These are phyloP conservation scores for Trachelipus rathkii DNA, from an alignment of 1,140 invertebrate genomes.

Conservation along the genomic window DNA sequence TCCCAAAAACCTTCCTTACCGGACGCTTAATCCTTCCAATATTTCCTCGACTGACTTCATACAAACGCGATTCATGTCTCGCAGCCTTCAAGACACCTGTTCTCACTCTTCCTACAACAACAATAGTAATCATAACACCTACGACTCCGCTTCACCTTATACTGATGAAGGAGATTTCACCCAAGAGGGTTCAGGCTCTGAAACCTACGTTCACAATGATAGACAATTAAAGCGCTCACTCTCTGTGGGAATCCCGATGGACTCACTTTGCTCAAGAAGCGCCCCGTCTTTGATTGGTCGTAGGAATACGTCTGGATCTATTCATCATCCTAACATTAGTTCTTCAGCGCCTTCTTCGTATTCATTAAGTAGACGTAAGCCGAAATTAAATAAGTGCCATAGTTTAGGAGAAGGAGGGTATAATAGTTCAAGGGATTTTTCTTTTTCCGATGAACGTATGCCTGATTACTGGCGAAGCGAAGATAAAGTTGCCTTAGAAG, in stretches of 20 bases:
- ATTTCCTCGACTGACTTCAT: constrained; percentile 5
- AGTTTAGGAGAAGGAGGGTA: neutral
- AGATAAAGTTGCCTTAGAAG: neutral
- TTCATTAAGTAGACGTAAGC: neutral
- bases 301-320: neutral
- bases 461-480: neutral
- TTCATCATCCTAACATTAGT: neutral
- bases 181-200: neutral
- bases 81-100: constrained; percentile 10
- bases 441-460: neutral
- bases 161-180: neutral
- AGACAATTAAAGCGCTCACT: constrained; percentile 3
- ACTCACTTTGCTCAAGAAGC: constrained; percentile 5
- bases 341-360: neutral
- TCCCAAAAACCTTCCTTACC: constrained; percentile 6
- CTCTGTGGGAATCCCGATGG: constrained; percentile 2
- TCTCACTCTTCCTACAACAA: neutral
- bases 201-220: neutral
- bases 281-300: constrained; percentile 2
- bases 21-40: neutral
- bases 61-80: constrained; percentile 9
- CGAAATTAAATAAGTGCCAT: constrained; percentile 8
- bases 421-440: neutral
- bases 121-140: neutral
- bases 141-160: neutral